Percentiles rank a stretch among this genome's conserved stretches.
phyloP scores from a whole-genome alignment of 2,888 invertebrate species.

The Mylabris sibirica region DNA sequence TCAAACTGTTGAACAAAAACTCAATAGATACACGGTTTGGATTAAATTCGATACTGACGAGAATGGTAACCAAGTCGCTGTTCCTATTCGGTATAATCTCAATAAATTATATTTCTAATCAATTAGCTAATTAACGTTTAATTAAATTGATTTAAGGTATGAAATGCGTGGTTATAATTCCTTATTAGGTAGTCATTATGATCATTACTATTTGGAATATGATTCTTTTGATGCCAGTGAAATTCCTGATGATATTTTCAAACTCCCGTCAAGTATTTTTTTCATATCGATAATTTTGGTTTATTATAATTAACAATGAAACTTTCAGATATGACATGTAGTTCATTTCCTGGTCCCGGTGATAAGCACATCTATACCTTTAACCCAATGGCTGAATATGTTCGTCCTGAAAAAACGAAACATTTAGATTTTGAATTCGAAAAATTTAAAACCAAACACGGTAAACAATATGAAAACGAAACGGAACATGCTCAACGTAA shows the following conservation, averaged over 20 bases:
- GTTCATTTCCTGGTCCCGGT: constrained; percentile 88
- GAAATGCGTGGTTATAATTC: constrained; percentile 95
- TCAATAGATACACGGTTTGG: constrained; percentile 91
- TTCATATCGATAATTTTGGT: neutral
- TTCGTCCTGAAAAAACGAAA: constrained; percentile 72
- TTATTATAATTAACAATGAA: constrained; percentile 1
- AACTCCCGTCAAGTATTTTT: constrained; percentile 67
- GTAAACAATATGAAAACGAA: constrained; percentile 70
- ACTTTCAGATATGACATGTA: constrained; percentile 71
- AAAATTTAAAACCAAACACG: constrained; percentile 76
- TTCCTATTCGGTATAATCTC: constrained; percentile 69
- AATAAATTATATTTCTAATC: neutral
- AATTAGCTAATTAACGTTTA: neutral
- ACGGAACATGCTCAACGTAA: constrained; percentile 75
- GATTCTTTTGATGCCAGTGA: constrained; percentile 71
- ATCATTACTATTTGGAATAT: constrained; percentile 91
- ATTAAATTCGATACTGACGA: constrained; percentile 74
- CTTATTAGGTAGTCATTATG: constrained; percentile 93
- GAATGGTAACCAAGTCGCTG: constrained; percentile 65
- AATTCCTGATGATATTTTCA: constrained; percentile 75
- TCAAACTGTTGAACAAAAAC: constrained; percentile 76
- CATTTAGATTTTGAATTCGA: constrained; percentile 81
- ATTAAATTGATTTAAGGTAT: constrained; percentile 63
- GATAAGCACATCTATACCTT: constrained; percentile 78
- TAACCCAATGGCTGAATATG: constrained; percentile 93